A percentile compares a stretch with the other conserved stretches of the same genome.
phyloP scores from a whole-genome alignment of 2,797 vertebrate species.

The Lemur catta region DNA sequence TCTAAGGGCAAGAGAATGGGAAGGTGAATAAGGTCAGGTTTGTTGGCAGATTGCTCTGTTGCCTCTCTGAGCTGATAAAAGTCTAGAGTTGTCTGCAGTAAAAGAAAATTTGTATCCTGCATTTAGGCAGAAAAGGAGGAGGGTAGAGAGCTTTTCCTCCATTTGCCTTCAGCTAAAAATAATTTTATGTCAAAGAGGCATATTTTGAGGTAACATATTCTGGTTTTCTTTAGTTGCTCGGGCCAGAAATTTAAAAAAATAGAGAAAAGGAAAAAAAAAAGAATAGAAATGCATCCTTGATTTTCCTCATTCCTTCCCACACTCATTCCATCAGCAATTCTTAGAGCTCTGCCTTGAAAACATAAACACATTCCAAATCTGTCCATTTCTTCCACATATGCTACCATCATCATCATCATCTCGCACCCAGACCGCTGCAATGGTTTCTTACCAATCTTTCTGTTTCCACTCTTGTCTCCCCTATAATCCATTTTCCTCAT shows the following conservation, averaged over 20 bases:
- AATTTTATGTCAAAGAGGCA: background rate
- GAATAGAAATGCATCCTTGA: background rate
- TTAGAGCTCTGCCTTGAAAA: background rate
- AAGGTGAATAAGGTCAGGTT: background rate
- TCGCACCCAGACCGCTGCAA: accelerated
- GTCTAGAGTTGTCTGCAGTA: background rate
- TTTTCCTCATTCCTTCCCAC: background rate
- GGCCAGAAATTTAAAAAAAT: too few relatives aligned
- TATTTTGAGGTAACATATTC: background rate
- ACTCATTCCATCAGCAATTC: background rate
- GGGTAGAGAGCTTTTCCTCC: background rate
- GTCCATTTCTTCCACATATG: background rate
- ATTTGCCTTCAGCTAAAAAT: background rate
- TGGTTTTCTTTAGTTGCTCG: background rate
- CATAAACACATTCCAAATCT: background rate
- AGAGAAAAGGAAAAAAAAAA: background rate
- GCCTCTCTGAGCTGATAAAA: background rate
- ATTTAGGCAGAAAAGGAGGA: background rate
- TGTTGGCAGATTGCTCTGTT: background rate
- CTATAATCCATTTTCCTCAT: background rate
- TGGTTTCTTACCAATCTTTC: background rate
- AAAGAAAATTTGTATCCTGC: background rate
- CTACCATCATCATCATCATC: background rate
- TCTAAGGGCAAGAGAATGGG: background rate
- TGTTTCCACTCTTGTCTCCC: background rate